phyloP scores from a whole-genome alignment of 2,888 invertebrate genomes.

The Eupithecia subfuscata region DNA sequence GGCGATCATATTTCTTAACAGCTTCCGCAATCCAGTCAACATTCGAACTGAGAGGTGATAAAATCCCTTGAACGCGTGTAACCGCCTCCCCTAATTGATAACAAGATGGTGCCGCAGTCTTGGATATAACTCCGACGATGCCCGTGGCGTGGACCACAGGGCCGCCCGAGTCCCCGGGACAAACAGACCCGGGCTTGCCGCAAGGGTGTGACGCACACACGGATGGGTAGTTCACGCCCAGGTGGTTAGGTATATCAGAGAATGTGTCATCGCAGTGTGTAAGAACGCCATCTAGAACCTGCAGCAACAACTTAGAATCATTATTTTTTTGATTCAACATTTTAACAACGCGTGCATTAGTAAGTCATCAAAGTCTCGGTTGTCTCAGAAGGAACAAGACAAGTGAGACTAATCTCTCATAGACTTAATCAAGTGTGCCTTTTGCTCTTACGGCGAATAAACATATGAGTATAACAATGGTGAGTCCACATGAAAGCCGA shows the following conservation, averaged over 20 bases:
- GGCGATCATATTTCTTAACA: background rate
- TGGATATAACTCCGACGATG: slow-evolving; percentile 1
- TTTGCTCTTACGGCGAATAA: too few species aligned
- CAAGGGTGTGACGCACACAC: background rate
- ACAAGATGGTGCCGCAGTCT: background rate
- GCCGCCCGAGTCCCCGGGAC: slow-evolving; percentile 1
- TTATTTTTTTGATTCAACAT: too few species aligned
- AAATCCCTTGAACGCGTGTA: slow-evolving; percentile 2
- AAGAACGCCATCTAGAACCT: slow-evolving; percentile 6
- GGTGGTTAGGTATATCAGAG: background rate
- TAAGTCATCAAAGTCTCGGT: too few species aligned
- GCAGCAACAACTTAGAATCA: background rate
- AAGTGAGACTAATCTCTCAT: too few species aligned
- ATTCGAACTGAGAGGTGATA: slow-evolving; percentile 1
- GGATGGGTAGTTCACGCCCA: background rate
- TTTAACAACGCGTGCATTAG: too few species aligned
- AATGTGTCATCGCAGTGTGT: background rate
- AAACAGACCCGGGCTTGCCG: background rate
- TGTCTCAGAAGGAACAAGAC: too few species aligned
- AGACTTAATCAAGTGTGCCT: too few species aligned
- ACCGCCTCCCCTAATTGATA: background rate
- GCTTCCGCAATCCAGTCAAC: background rate
- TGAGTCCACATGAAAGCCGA: too few species aligned
- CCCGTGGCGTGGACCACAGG: slow-evolving; percentile 1
- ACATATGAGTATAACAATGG: too few species aligned